A percentile compares a stretch with the other conserved stretches of the same genome.
These are phyloP conservation scores for Andrena flavipes DNA, from an alignment of 2,888 invertebrate genomes.

Conservation along the genomic window DNA sequence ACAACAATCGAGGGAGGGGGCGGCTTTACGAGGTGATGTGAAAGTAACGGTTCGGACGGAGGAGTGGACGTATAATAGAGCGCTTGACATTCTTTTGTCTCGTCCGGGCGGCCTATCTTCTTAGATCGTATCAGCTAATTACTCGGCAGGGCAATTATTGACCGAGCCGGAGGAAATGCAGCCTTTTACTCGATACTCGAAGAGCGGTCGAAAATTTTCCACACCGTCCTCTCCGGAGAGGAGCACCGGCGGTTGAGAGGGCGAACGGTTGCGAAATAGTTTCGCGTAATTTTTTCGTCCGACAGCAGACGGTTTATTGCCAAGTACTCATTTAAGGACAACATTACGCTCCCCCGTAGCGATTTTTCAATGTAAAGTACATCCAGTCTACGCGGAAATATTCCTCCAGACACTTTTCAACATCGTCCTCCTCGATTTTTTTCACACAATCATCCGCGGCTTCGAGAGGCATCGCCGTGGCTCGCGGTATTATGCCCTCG, in stretches of 20 bases:
- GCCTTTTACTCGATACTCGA: not conserved
- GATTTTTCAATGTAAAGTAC: conserved; percentile 1
- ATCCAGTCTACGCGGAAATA: not conserved
- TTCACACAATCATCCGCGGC: not conserved
- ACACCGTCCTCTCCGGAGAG: conserved; percentile 10
- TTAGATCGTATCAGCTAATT: conserved; percentile 78
- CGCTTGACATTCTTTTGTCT: conserved; percentile 77
- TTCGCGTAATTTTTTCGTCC: conserved; percentile 50
- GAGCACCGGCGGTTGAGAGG: conserved; percentile 23
- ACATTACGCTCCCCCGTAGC: not conserved
- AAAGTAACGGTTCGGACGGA: conserved; percentile 73
- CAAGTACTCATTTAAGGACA: conserved; percentile 32
- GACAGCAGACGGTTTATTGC: conserved; percentile 41
- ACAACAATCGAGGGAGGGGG: conserved; percentile 36
- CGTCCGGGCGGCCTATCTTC: conserved; percentile 68
- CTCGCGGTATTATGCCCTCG: not conserved
- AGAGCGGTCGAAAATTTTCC: conserved; percentile 62
- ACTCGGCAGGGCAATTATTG: conserved; percentile 74
- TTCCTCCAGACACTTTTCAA: not conserved
- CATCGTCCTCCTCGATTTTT: not conserved
- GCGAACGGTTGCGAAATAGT: conserved; percentile 67
- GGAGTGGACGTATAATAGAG: conserved; percentile 69
- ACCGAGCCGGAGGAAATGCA: conserved; percentile 40
- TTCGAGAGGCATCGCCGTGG: not conserved
- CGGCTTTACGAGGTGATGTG: conserved; percentile 67